Conservation (phyloP, 2,113 vertebrate genomes). For the Pseudorasbora parva region DNA sequence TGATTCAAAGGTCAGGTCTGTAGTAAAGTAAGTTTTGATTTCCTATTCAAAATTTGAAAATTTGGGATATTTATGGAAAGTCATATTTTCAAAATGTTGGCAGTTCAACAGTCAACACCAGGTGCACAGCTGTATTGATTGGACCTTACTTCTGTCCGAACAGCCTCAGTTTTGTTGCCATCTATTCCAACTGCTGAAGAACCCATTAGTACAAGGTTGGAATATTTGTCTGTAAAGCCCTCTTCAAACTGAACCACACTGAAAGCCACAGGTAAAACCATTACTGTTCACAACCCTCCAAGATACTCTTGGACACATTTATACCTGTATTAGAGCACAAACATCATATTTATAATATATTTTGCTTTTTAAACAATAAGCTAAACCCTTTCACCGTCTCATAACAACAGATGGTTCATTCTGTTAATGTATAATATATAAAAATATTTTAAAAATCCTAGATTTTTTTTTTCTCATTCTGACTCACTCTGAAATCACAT, state of each 20-base stretch:
- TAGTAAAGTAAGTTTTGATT: neutral
- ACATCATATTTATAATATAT: neutral
- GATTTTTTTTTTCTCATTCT: no score
- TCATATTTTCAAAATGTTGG: neutral
- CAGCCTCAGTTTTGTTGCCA: neutral
- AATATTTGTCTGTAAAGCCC: neutral
- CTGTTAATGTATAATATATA: no score
- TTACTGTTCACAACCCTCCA: neutral
- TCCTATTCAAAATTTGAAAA: neutral
- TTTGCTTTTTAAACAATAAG: no score
- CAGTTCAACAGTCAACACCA: neutral
- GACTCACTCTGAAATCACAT: no score
- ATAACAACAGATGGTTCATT: neutral
- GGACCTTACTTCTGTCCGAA: neutral
- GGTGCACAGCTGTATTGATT: neutral
- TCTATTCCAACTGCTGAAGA: neutral
- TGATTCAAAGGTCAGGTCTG: neutral
- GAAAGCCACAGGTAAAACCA: conserved; percentile 1
- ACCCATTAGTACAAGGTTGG: conserved; percentile 10
- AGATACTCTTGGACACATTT: neutral
- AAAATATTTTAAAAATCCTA: no score
- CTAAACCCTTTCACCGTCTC: no score
- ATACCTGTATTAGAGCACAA: neutral
- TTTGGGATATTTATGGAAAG: neutral
- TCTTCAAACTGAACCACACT: neutral